Evolutionary conservation across 2,888 invertebrate genomes (phyloP).

Genomic region (Himalopsyche kuldschensis): DNA sequence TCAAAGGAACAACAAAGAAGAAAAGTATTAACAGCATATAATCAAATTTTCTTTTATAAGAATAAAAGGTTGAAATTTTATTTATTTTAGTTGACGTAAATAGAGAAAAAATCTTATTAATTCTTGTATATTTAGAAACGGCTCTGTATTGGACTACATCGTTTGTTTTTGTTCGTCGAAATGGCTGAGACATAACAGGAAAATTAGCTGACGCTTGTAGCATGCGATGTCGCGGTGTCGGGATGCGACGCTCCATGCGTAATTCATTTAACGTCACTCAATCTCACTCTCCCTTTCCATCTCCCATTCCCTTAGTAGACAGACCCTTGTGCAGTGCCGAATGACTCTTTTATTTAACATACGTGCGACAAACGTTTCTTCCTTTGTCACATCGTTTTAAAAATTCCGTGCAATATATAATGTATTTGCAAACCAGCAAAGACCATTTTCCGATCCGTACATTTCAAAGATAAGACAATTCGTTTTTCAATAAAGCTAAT

Average conservation of each 20-base stretch:
- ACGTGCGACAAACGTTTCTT: background rate
- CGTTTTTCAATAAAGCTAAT: no score
- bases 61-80: no score
- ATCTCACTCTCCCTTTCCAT: background rate
- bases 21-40: no score
- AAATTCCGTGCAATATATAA: no score
- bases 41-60: no score
- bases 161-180: conserved; percentile 11
- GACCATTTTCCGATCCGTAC: no score
- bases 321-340: background rate
- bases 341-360: background rate
- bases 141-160: background rate
- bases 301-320: background rate
- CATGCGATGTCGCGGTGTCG: conserved; percentile 4
- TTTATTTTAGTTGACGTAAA: no score
- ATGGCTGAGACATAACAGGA: conserved; percentile 8
- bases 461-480: no score
- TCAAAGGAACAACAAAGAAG: no score
- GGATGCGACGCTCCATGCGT: background rate
- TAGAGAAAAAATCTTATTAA: no score
- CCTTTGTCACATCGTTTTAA: background rate
- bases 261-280: conserved; percentile 10
- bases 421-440: no score
- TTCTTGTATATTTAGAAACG: background rate
- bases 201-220: conserved; percentile 20